Evolutionary conservation across 1,140 invertebrate species (phyloP).

Genomic region (Hyles euphorbiae): DNA sequence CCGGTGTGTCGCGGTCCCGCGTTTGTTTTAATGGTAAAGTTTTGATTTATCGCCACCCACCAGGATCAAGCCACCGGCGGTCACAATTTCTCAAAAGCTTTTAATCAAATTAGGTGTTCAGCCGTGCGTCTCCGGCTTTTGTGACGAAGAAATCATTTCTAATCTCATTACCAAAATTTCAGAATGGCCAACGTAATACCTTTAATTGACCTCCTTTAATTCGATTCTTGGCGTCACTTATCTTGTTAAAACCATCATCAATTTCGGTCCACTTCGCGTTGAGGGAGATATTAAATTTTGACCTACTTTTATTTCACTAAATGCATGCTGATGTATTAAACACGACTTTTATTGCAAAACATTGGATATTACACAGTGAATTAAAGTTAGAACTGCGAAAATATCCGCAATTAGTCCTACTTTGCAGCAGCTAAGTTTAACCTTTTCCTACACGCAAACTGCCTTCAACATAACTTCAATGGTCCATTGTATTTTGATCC

Average conservation of each 20-base stretch:
- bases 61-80: slow-evolving; percentile 25
- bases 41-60: slow-evolving; percentile 51
- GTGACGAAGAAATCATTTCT: slow-evolving; percentile 19
- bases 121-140: slow-evolving; percentile 20
- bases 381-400: neutral
- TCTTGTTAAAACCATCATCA: too few relatives aligned
- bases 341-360: neutral
- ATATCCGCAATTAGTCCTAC: slow-evolving; percentile 5
- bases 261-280: too few relatives aligned
- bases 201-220: too few relatives aligned
- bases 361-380: slow-evolving; percentile 1
- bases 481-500: slow-evolving; percentile 19
- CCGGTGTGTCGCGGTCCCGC: slow-evolving; percentile 46
- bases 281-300: too few relatives aligned
- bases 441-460: slow-evolving; percentile 10
- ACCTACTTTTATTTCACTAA: too few relatives aligned
- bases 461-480: slow-evolving; percentile 3
- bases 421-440: slow-evolving; percentile 8
- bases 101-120: slow-evolving; percentile 44
- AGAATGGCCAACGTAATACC: neutral
- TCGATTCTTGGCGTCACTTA: too few relatives aligned
- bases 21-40: slow-evolving; percentile 60
- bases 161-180: slow-evolving; percentile 10
- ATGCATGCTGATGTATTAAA: too few relatives aligned
- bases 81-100: slow-evolving; percentile 36